Percentiles rank a stretch among this genome's conserved stretches.
Conservation (phyloP, 2,888 invertebrate species). For the Caradrina clavipalpis region DNA sequence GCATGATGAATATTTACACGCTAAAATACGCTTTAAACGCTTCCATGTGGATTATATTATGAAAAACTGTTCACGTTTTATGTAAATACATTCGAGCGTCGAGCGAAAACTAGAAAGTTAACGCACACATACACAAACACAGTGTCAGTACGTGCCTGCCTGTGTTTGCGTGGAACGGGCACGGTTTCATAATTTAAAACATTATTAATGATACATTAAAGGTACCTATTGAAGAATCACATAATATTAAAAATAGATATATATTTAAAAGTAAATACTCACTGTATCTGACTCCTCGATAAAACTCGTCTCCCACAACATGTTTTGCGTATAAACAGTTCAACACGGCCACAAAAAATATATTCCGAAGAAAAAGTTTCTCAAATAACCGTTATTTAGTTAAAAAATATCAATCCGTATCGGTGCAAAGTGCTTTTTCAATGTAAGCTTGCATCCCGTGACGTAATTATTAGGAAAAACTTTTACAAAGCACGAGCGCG, state of each 20-base stretch:
- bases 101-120: slow-evolving; percentile 91
- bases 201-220: slow-evolving; percentile 69
- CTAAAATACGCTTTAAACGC: slow-evolving; percentile 81
- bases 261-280: slow-evolving; percentile 71
- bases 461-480: slow-evolving; percentile 76
- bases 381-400: slow-evolving; percentile 53
- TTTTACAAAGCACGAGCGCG: slow-evolving; percentile 75
- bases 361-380: slow-evolving; percentile 40
- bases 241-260: too few species aligned
- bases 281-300: slow-evolving; percentile 87
- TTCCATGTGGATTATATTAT: slow-evolving; percentile 88
- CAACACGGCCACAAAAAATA: slow-evolving; percentile 80
- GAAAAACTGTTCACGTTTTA: slow-evolving; percentile 90
- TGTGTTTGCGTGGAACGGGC: slow-evolving; percentile 73
- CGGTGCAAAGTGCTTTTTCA: slow-evolving; percentile 67
- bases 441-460: slow-evolving; percentile 81
- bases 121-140: slow-evolving; percentile 78
- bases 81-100: slow-evolving; percentile 86
- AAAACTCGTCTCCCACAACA: slow-evolving; percentile 88
- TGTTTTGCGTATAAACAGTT: slow-evolving; percentile 79
- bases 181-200: slow-evolving; percentile 83
- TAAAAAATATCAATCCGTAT: slow-evolving; percentile 78
- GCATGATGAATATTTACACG: slow-evolving; percentile 85
- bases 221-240: slow-evolving; percentile 2
- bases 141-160: slow-evolving; percentile 55